phyloP scores from a whole-genome alignment of 2,113 vertebrate species.

The Archocentrus centrarchus region DNA sequence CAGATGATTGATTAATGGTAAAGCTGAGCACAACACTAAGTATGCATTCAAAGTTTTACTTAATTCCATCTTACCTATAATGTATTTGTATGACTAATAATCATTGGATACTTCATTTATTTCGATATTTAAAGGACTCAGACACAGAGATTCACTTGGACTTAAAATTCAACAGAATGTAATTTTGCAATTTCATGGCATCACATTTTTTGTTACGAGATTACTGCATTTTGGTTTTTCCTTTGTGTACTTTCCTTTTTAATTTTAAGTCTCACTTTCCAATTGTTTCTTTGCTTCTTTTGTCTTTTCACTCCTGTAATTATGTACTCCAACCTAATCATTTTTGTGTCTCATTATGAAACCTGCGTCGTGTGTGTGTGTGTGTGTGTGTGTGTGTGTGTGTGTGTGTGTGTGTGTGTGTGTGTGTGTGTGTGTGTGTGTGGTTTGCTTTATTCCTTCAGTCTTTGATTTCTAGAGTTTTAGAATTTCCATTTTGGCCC shows the following conservation, averaged over 20 bases:
- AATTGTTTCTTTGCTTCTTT: not conserved
- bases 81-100: not conserved
- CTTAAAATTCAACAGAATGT: not conserved
- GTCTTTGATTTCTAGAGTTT: not conserved
- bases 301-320: not conserved
- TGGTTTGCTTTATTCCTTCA: not conserved
- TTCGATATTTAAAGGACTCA: not conserved
- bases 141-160: not conserved
- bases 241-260: no score
- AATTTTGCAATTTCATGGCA: fast-evolving
- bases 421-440: no score
- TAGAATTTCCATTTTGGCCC: not conserved
- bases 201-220: not conserved
- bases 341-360: not conserved
- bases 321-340: not conserved
- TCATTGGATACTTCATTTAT: not conserved
- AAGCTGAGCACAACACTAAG: not conserved
- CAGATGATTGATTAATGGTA: not conserved
- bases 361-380: no score
- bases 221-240: not conserved
- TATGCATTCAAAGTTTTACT: not conserved
- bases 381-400: not conserved
- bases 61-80: not conserved
- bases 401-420: no score
- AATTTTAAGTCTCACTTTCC: no score